Evolutionary conservation across 1,140 invertebrate species (phyloP), one percentile per base, ranked within the genome.

Genomic region (Notospermus geniculatus): DNA sequence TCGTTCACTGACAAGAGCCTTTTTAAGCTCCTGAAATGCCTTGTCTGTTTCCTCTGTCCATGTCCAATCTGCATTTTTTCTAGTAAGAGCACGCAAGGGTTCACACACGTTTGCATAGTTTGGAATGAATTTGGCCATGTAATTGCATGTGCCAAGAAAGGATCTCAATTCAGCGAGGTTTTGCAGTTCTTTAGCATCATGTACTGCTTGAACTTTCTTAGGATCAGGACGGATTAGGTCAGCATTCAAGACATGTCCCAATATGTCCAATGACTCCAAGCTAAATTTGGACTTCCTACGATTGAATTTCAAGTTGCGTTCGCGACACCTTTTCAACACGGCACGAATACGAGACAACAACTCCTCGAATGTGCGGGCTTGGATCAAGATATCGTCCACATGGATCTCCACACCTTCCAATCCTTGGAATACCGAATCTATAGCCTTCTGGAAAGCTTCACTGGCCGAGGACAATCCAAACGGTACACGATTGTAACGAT

Each of bases 191-290:
- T 55, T 11, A 9, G 45, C 22, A 7, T 59, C 45, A n/a, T 57
- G 54, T 22, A 83, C 77, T n/a, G 73, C 72, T 27, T 72, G 58
- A 0, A 83, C 63, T 59, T 82, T 82, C 7, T 64, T 46, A 13
- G 59, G 55, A 43, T 68, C 64, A 32, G 68, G 53, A 15, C 19
- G 56, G 17, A 72, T 62, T n/a, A 68, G 62, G 45, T 61, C 7
- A 2, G 43, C 23, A 1, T 52, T 59, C 29, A 68, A 63, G 22
- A 64, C 45, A 32, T 65, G 58, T 27, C 67, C 65, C 54, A 60
- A 61, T 54, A 69, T 69, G 27, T 30, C 32, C 13, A 66, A 22
- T 41, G 60, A 57, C 7, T 62, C 2, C 15, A 58, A 28, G 23
- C 61, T 39, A 27, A 67, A 63, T 23, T 69, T 52, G 50, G 57